phyloP scores from a whole-genome alignment of 2,113 vertebrate genomes.

The Pungitius pungitius region DNA sequence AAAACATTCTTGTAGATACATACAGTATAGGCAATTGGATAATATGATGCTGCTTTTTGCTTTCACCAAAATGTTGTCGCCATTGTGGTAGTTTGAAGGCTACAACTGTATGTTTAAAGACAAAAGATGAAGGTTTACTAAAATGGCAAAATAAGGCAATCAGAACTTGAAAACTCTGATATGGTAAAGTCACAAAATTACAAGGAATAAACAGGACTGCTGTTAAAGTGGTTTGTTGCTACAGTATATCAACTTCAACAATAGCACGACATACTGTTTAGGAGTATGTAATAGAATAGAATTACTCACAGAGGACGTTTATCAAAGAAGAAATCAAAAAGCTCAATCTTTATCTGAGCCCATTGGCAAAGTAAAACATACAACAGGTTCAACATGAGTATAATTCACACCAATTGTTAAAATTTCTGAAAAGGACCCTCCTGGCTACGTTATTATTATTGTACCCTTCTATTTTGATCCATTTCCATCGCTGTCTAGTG shows the following conservation, averaged over 20 bases:
- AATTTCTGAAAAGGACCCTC: background rate
- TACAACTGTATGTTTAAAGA: background rate
- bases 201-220: background rate
- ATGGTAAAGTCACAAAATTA: background rate
- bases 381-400: background rate
- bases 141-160: background rate
- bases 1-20: background rate
- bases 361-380: background rate
- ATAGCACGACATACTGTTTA: too few relatives aligned
- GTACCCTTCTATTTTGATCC: background rate
- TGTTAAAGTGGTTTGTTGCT: background rate
- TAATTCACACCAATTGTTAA: background rate
- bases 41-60: background rate
- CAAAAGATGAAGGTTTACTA: background rate
- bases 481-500: background rate
- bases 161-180: too few relatives aligned
- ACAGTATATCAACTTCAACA: background rate
- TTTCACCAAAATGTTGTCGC: background rate
- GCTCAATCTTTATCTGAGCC: background rate
- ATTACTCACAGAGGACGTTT: too few relatives aligned
- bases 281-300: too few relatives aligned
- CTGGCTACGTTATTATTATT: background rate
- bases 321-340: too few relatives aligned
- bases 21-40: background rate
- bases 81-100: background rate